Evolutionary conservation across 2,888 invertebrate genomes (phyloP), one percentile per base, ranked within the genome.

Genomic region (Dryobota labecula): DNA sequence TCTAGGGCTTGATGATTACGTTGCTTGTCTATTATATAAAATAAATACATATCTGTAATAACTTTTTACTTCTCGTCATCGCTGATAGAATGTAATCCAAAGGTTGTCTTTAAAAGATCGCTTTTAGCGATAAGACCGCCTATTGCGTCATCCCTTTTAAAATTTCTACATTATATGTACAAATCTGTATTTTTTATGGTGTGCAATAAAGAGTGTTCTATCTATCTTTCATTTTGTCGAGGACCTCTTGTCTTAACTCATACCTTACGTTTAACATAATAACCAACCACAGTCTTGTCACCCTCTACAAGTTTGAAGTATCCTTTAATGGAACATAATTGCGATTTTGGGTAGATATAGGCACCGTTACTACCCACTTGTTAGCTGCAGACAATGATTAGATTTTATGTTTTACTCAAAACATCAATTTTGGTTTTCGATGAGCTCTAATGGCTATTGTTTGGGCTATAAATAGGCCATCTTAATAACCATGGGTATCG

Each of bases 361-460:
- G 13, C 24, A 45, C 53, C 24, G 27, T 45, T 56, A 49, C 49
- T 43, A 64, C n/a, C 58, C 56, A 58, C 63, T 73, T 63, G 73
- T 62, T 62, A 69, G n/a, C 30, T 30, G 0, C 13, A 68, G 41
- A 43, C n/a, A n/a, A n/a, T 45, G 24, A 53, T 80, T 54, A 27
- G 15, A 81, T 69, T 69, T 69, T 63, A 77, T 63, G 77, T 67
- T 72, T 71, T 27, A 66, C 64, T 77, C 71, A 62, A 76, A 70
- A 78, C 78, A 70, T 73, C 60, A 51, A 67, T 64, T 82, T 47
- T 60, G 64, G 58, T 78, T 78, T 53, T 63, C 45, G 45, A 72
- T 61, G 54, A 49, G 45, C 18, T 63, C 30, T 71, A 45, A 71
- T n/a, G 33, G 38, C 36, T 53, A 66, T 77, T 76, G 62, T 62